A percentile compares a stretch with the other conserved stretches of the same genome.
phyloP scores from a whole-genome alignment of 2,113 vertebrate genomes.

The Tiliqua scincoides region DNA sequence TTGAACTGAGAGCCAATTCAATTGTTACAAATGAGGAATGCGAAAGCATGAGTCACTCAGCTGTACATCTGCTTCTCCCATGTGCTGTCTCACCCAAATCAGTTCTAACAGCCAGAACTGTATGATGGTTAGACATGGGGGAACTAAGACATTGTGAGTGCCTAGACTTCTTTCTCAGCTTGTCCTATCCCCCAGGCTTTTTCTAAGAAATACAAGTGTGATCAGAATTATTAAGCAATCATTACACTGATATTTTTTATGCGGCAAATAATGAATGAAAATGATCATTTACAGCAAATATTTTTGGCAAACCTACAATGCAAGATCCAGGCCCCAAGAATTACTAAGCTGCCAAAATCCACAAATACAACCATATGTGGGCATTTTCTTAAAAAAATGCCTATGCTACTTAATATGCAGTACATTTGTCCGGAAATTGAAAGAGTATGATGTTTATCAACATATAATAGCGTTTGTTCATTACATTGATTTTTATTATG shows the following conservation, averaged over 20 bases:
- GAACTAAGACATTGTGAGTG: neutral
- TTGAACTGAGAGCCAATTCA: neutral
- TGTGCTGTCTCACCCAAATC: neutral
- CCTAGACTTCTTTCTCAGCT: neutral
- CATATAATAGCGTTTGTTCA: slow-evolving; percentile 73
- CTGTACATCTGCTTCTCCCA: neutral
- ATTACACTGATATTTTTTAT: no score
- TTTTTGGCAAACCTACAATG: neutral
- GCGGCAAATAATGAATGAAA: neutral
- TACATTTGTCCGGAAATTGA: slow-evolving; percentile 68
- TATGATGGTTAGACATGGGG: neutral
- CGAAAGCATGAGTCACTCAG: neutral
- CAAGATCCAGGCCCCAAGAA: neutral
- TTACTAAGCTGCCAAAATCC: neutral
- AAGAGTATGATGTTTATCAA: slow-evolving; percentile 79
- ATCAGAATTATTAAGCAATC: no score
- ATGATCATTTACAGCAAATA: neutral
- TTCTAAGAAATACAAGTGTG: neutral
- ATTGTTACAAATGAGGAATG: no score
- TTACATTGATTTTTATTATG: slow-evolving; percentile 76
- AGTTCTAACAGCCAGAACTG: neutral
- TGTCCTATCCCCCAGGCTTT: no score
- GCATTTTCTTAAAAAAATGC: neutral
- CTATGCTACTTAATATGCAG: slow-evolving; percentile 46
- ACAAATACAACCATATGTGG: neutral